Evolutionary conservation across 30 jellyfish, hydroid and myxozoan genomes (phyloP), one percentile per base, ranked within the genome.

Genomic region (Nemopilema nomurai): DNA sequence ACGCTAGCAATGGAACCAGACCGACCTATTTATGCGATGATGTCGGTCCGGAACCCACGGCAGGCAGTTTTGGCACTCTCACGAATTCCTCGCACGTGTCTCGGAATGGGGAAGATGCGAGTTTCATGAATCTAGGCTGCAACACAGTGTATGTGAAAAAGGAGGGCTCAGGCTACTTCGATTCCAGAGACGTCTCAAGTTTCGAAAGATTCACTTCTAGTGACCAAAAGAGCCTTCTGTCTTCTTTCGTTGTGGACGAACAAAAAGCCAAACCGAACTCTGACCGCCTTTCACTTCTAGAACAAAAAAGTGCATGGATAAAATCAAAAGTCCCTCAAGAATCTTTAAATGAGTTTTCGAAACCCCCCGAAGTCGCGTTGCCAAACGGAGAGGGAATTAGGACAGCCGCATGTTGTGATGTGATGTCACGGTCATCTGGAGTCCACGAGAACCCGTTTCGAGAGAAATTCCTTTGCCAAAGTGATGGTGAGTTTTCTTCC

Each of bases 221-320:
- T 51, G 31, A 6, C 33, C 68, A 32, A 1, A 78, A 22, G 22
- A 27, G 19, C 4, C 65, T 23, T 1, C 32, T 53, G 0, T 19
- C 77, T 23, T 53, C 79, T 1, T 78, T 78, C 62, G 29, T 32
- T 19, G 78, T 52, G 8, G 66, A 21, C 23, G 74, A 66, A 18
- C 19, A 62, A 0, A 13, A 17, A 32, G 71, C 49, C 1, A 8
- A 20, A 32, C 33, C 87, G 7, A 49, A 30, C 23, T 8, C 21
- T 0, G 25, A 32, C 4, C 66, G 30, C 0, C 66, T 62, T 27
- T 4, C 33, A 21, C 25, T 78, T 29, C 29, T 78, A 69, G 79
- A 78, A 57, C 87, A 78, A 41, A 78, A 62, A 62, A 66, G 33
- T 66, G 87, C 87, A 1, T 0, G 57, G 77, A 62, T 29, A 20